Evolutionary conservation across 2,797 vertebrate species (phyloP).

Genomic region (Melanotaenia boesemani): DNA sequence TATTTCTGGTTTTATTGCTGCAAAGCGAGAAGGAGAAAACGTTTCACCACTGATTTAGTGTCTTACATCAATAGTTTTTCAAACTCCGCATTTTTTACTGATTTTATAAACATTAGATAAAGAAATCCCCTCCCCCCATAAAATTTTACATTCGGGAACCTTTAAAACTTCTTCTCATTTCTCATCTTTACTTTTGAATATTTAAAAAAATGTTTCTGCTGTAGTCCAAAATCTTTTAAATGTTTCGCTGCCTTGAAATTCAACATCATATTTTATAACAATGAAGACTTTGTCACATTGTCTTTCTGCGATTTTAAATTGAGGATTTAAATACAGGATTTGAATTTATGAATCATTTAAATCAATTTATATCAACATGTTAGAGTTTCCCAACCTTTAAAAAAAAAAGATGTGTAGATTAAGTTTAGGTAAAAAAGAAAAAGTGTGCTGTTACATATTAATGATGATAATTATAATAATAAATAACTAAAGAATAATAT

Average conservation of each 20-base stretch:
- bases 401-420: background rate
- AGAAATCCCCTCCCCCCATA: background rate
- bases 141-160: background rate
- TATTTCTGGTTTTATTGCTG: background rate
- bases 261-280: background rate
- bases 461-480: background rate
- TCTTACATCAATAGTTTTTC: background rate
- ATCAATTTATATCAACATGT: background rate
- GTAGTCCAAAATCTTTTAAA: background rate
- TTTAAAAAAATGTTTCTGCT: background rate
- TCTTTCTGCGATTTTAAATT: background rate
- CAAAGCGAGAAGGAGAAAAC: background rate
- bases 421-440: background rate
- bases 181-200: background rate
- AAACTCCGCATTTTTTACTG: background rate
- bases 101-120: background rate
- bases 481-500: background rate
- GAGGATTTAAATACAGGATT: background rate
- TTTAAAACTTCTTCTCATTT: background rate
- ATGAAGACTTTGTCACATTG: background rate
- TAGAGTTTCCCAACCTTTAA: background rate
- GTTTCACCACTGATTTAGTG: background rate
- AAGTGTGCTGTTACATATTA: background rate
- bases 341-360: background rate
- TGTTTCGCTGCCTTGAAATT: background rate